Base-by-base conservation (phyloP, 2,888 invertebrate species). In the Blastobasis adustella region DNA sequence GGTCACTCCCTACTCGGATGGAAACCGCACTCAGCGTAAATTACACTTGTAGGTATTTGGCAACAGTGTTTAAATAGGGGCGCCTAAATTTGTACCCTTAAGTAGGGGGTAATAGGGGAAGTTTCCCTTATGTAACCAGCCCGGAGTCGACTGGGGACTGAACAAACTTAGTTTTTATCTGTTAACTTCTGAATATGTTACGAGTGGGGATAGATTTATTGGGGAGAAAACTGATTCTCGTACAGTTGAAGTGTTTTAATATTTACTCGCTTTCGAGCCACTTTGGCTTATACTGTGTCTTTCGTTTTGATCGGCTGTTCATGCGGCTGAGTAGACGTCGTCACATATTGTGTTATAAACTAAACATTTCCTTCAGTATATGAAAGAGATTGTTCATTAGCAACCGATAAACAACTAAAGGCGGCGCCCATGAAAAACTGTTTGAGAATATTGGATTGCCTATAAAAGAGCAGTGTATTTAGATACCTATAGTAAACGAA, bases 141-240 rank as follows among this genome's bases (percentile, higher is more conserved):
- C 67, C 74, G n/a, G 10, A 42, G n/a, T 42, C 9, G 42, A 42
- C 65, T 68, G 60, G 67, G 66, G 63, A 61, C 63, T 60, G 69
- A 69, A 69, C 71, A 68, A 78, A 79, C 72, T 76, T 68, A 80
- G 76, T 82, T 82, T 81, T 80, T 81, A 81, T 81, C 77, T 71
- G 72, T 69, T 69, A 79, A 77, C 73, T 80, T 77, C 23, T 23
- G 23, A 23, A 23, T 42, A 42, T 42, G 42, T 42, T 66, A 67
- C 67, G 66, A 70, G 68, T 67, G 67, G 59, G 66, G 67, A 73
- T 64, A 61, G 71, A 76, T 78, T 76, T 73, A 78, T 77, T 71
- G 74, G 73, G 71, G 75, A 72, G 71, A 67, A 67, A 64, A 64
- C 60, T 63, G 55, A 54, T 23, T 23, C 23, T 23, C 23, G 23